Evolutionary conservation across 1,140 invertebrate species (phyloP).

Genomic region (Trinorchestia longiramus): DNA sequence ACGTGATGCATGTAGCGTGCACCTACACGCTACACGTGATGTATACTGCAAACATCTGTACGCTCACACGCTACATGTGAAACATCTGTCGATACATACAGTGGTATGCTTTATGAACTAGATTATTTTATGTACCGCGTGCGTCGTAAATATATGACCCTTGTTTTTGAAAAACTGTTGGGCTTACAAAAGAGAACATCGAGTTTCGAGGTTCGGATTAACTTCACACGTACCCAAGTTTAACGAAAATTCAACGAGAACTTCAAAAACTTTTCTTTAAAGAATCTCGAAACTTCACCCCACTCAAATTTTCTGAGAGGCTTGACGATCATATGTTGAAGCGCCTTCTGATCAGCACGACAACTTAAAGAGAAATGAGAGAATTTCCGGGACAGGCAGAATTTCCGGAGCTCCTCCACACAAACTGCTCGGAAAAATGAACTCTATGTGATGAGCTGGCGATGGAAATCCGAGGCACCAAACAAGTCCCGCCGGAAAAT

Average conservation of each 20-base stretch:
- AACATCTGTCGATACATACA: neutral
- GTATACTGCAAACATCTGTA: too few species aligned
- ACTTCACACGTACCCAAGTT: too few species aligned
- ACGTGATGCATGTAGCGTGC: too few species aligned
- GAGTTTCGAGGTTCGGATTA: too few species aligned
- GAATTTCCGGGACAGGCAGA: neutral
- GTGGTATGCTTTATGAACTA: neutral
- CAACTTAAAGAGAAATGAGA: neutral
- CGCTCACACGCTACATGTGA: neutral
- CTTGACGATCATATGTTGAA: neutral
- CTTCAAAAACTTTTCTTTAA: neutral
- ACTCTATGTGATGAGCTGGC: neutral
- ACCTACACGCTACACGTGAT: too few species aligned
- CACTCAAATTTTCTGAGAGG: neutral
- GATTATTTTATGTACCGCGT: too few species aligned
- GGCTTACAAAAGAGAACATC: too few species aligned
- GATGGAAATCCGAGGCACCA: neutral
- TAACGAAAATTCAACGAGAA: neutral
- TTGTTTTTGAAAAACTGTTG: too few species aligned
- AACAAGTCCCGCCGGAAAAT: neutral
- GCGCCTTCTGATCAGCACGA: neutral
- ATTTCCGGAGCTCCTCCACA: neutral
- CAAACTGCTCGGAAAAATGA: neutral
- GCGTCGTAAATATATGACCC: too few species aligned
- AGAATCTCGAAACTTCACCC: neutral